Evolutionary conservation across 2,797 vertebrate species (phyloP).

Genomic region (Anolis apletophallus): DNA sequence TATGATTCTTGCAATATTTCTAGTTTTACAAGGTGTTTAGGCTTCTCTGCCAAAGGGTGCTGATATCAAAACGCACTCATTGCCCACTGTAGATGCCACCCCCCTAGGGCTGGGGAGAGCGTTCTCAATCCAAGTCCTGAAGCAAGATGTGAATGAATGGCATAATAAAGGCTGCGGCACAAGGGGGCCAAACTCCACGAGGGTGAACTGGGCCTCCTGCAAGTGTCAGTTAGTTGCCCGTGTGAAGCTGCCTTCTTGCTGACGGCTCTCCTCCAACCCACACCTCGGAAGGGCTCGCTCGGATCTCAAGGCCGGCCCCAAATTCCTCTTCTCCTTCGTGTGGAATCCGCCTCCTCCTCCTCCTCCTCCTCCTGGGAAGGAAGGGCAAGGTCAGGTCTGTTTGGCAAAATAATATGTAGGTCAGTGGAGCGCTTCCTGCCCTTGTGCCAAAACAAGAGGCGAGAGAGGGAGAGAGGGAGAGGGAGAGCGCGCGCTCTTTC

Average conservation of each 20-base stretch:
- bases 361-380: slow-evolving; percentile 78
- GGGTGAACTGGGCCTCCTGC: neutral
- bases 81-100: too few species aligned
- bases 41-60: too few species aligned
- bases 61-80: too few species aligned
- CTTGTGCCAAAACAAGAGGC: slow-evolving; percentile 75
- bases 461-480: slow-evolving; percentile 54
- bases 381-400: slow-evolving; percentile 82
- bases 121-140: neutral
- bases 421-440: slow-evolving; percentile 86
- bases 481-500: slow-evolving; percentile 24
- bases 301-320: neutral
- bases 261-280: too few species aligned
- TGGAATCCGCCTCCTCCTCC: slow-evolving; percentile 78
- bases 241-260: neutral
- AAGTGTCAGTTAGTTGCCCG: too few species aligned
- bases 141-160: too few species aligned
- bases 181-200: neutral
- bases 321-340: slow-evolving; percentile 67
- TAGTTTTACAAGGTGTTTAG: too few species aligned
- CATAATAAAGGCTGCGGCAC: too few species aligned
- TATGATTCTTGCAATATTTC: too few species aligned
- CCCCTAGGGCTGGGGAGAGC: too few species aligned
- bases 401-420: slow-evolving; percentile 87
- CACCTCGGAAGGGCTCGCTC: neutral